A percentile compares a stretch with the other conserved stretches of the same genome.
phyloP scores from a whole-genome alignment of 2,888 invertebrate species.

The Platycheirus albimanus region DNA sequence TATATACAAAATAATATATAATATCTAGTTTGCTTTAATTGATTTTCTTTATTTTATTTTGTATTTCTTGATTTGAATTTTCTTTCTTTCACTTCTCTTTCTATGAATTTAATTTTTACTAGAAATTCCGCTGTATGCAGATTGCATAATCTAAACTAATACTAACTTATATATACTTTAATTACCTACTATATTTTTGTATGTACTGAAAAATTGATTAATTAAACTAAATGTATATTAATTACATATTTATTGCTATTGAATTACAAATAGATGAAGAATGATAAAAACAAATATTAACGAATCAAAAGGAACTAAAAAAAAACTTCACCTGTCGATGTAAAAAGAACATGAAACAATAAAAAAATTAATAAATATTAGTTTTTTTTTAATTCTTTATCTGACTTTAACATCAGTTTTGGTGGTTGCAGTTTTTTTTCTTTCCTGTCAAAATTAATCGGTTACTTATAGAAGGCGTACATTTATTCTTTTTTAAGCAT shows the following conservation, averaged over 20 bases:
- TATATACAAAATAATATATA: conserved; percentile 12
- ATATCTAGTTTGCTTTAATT: conserved; percentile 33
- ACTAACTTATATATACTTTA: too few species aligned
- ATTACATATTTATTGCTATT: conserved; percentile 65
- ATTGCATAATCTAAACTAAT: too few species aligned
- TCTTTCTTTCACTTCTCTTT: conserved; percentile 10
- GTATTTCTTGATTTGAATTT: conserved; percentile 25
- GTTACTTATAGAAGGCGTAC: too few species aligned
- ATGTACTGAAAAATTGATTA: conserved; percentile 33
- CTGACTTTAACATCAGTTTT: too few species aligned
- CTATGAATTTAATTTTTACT: conserved; percentile 22
- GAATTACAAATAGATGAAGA: conserved; percentile 57
- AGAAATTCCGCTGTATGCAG: conserved; percentile 34
- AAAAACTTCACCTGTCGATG: conserved; percentile 57
- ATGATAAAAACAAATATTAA: conserved; percentile 35
- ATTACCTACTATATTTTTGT: conserved; percentile 52
- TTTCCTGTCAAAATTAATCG: too few species aligned
- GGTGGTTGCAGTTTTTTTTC: too few species aligned
- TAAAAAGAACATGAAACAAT: conserved; percentile 63
- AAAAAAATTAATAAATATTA: conserved; percentile 50
- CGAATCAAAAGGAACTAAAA: conserved; percentile 48
- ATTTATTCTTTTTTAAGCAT: too few species aligned
- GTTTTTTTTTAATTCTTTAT: too few species aligned
- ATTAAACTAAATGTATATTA: conserved; percentile 66
- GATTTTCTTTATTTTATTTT: conserved; percentile 21